Base-by-base conservation (phyloP, 1,140 invertebrate species). In the Nomia melanderi region DNA sequence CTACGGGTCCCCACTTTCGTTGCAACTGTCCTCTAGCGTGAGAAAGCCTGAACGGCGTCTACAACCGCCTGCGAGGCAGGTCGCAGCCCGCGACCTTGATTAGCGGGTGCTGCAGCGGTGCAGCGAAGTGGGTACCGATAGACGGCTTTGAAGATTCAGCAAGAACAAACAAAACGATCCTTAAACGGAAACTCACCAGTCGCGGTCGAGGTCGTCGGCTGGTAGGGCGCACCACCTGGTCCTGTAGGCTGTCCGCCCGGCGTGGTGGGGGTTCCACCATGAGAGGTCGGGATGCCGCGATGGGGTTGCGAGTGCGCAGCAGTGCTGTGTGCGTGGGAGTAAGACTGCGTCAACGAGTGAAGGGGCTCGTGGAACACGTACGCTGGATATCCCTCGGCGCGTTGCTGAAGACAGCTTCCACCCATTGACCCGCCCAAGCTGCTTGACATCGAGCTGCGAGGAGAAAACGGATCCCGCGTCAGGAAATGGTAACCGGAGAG, bases 291-390 rank as follows among this genome's bases (percentile, higher is more conserved):
- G 78, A 92, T 91, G 53, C 90, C 90, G 25, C 91, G 91, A 88
- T 92, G 91, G 79, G 92, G 90, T 88, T 93, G 93, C 84, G 92
- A 93, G 81, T 93, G 93, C 86, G 92, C 93, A 62, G 93, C 89
- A 53, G 92, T 91, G 79, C 92, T 91, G 57, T 90, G 89, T 86
- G 92, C 91, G 88, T 92, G 90, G 79, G 92, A 90, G 75, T 91
- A 92, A 81, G 91, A 91, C 84, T 93, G 94, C 63, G 93, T 95
- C 41, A 97, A 93, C 57, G 96, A 96, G 89, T 96, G 95, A 86
- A 98, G 92, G 33, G 96, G 96, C 91, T 98, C 97, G 92, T 98
- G 97, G 92, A 98, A 97, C 96, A 98, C 98, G 93, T 98, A 98
- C 56, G 91, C 91, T 11, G 97, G 97, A 92, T 98, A 98, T 73